Evolutionary conservation across 2,113 vertebrate genomes (phyloP).

Genomic region (Micronisus gabar): DNA sequence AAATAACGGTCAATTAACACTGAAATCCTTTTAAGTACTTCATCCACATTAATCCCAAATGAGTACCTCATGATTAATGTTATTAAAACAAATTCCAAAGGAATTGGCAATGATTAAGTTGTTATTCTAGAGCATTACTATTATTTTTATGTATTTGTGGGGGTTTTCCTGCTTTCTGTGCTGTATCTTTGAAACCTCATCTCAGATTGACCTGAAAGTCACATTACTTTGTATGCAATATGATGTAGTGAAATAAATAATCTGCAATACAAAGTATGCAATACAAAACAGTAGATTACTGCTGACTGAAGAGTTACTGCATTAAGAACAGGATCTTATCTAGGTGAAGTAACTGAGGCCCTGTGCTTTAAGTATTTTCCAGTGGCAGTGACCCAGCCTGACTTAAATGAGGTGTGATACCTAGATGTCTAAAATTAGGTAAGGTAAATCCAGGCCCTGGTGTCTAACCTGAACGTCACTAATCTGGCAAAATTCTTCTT

Average conservation of each 20-base stretch:
- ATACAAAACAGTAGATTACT: neutral
- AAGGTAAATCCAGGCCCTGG: neutral
- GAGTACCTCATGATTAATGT: neutral
- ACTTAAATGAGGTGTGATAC: neutral
- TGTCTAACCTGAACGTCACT: neutral
- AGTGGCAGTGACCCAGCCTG: neutral
- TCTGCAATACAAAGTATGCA: neutral
- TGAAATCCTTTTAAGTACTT: neutral
- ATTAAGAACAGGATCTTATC: neutral
- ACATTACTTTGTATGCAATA: neutral
- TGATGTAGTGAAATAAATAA: neutral
- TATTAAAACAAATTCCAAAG: neutral
- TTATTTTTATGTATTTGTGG: neutral
- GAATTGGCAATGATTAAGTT: neutral
- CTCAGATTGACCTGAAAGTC: neutral
- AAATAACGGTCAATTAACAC: neutral
- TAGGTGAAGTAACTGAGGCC: neutral
- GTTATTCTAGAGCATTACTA: neutral
- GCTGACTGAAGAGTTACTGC: neutral
- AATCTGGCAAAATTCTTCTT: neutral
- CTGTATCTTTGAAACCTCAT: neutral
- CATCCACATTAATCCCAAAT: neutral
- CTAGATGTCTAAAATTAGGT: neutral
- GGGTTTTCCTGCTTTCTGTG: neutral
- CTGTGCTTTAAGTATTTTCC: neutral